Conservation (phyloP, 1,140 invertebrate genomes). For the Myzus persicae region DNA sequence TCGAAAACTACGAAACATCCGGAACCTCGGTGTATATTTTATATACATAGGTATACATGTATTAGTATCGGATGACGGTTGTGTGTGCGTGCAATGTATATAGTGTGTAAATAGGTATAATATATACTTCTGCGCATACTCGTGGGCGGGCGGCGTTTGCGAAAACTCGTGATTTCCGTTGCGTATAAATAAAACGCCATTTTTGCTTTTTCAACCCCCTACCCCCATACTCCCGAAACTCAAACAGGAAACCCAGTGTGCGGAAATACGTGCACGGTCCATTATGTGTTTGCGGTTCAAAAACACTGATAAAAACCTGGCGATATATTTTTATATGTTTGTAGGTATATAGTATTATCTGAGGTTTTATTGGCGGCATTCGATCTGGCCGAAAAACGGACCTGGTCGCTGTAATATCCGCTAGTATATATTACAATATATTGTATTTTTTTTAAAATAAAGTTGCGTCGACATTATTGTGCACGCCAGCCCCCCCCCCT, state of each 20-base stretch:
- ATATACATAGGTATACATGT: background rate
- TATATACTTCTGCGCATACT: background rate
- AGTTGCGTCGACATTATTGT: background rate
- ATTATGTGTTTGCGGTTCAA: slow-evolving; percentile 20
- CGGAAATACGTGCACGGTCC: slow-evolving; percentile 31
- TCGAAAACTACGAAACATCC: slow-evolving; percentile 14
- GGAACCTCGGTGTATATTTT: background rate
- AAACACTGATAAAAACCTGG: slow-evolving; percentile 28
- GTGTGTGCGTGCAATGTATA: background rate
- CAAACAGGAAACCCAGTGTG: slow-evolving; percentile 20
- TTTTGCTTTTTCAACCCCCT: background rate
- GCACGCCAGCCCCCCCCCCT: too few relatives aligned
- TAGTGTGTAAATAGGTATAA: too few relatives aligned
- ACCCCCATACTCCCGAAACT: background rate
- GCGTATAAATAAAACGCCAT: slow-evolving; percentile 43
- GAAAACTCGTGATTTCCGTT: slow-evolving; percentile 35
- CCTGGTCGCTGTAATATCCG: background rate
- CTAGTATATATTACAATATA: background rate
- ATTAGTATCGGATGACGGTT: background rate
- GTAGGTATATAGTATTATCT: background rate
- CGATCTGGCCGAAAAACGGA: background rate
- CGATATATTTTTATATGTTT: background rate
- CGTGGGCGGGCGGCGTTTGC: background rate
- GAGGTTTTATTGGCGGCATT: background rate
- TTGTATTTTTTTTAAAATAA: background rate